Evolutionary conservation across 2,113 vertebrate genomes (phyloP), one percentile per base, ranked within the genome.

Genomic region (Ancistrus triradiatus): DNA sequence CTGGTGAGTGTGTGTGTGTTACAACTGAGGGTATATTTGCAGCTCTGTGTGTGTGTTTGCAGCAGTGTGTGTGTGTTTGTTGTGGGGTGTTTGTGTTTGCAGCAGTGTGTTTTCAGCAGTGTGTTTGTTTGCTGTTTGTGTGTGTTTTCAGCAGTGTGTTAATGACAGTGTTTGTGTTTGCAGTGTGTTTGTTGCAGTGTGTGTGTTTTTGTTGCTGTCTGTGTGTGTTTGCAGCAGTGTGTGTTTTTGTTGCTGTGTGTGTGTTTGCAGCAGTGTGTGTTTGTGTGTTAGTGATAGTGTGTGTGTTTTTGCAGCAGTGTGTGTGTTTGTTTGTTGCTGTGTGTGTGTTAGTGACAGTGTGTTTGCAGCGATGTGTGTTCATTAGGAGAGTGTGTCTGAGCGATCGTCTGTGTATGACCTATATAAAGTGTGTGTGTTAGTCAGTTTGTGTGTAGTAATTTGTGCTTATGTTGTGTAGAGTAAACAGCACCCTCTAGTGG

Each of bases 401-500:
- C 7, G 15, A 24, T 2, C 6, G 9, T 40, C 3, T 48, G 18
- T 33, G 15, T 31, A 25, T 63, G 24, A n/a, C n/a, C n/a, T n/a
- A n/a, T n/a, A n/a, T n/a, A n/a, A n/a, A n/a, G n/a, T n/a, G n/a
- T n/a, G n/a, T n/a, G n/a, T n/a, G n/a, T n/a, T n/a, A n/a, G n/a
- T n/a, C n/a, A n/a, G n/a, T n/a, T n/a, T n/a, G 25, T 15, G 2
- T n/a, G 24, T 28, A 3, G 6, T 4, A 17, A 7, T 11, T 2
- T 35, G 25, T 56, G n/a, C n/a, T n/a, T n/a, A n/a, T n/a, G n/a
- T n/a, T n/a, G 31, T 58, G 21, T 27, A 66, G 63, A 57, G 0
- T 19, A 58, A 58, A 46, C 43, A 21, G 0, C 11, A 58, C 53
- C 63, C 63, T 58, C 33, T 33, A 22, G 1, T 58, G 63, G 53